These are phyloP conservation scores for Leptopilina boulardi DNA, from an alignment of 1,140 invertebrate genomes.

Conservation along the genomic window DNA sequence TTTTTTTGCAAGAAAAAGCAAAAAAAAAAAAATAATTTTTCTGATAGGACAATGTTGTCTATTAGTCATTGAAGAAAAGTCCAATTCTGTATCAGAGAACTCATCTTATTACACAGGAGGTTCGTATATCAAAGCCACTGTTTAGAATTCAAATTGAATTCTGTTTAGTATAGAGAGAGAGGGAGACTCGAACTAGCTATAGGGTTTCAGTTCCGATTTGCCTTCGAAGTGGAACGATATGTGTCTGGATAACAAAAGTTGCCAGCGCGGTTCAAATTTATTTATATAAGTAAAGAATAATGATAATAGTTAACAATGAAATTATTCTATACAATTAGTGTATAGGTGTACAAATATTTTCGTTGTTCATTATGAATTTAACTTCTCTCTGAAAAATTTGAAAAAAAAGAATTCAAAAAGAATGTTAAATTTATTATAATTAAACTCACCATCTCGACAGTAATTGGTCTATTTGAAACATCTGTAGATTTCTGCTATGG, in stretches of 20 bases:
- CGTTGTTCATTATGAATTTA: no score
- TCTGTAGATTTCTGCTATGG: slow-evolving; percentile 1
- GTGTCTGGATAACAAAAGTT: slow-evolving; percentile 24
- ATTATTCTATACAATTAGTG: no score
- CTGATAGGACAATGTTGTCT: slow-evolving; percentile 48
- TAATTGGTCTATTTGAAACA: slow-evolving; percentile 9
- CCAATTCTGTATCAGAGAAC: not conserved
- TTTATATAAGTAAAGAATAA: not conserved
- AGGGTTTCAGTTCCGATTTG: slow-evolving; percentile 10
- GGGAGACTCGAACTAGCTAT: slow-evolving; percentile 17
- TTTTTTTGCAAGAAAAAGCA: not conserved
- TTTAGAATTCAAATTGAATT: slow-evolving; percentile 33
- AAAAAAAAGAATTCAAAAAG: not conserved
- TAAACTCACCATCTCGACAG: not conserved
- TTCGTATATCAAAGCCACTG: slow-evolving; percentile 14
- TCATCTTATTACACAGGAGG: slow-evolving; percentile 19
- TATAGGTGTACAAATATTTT: no score
- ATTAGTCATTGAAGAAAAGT: slow-evolving; percentile 27
- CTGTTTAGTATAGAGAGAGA: slow-evolving; percentile 13
- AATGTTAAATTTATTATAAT: not conserved
- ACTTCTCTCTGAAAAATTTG: no score
- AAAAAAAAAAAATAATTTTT: slow-evolving; percentile 28
- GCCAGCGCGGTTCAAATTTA: not conserved
- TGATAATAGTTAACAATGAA: not conserved
- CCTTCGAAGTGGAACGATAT: slow-evolving; percentile 28